Conservation (phyloP, 2,113 vertebrate genomes). For the Pachycephala philippinensis region DNA sequence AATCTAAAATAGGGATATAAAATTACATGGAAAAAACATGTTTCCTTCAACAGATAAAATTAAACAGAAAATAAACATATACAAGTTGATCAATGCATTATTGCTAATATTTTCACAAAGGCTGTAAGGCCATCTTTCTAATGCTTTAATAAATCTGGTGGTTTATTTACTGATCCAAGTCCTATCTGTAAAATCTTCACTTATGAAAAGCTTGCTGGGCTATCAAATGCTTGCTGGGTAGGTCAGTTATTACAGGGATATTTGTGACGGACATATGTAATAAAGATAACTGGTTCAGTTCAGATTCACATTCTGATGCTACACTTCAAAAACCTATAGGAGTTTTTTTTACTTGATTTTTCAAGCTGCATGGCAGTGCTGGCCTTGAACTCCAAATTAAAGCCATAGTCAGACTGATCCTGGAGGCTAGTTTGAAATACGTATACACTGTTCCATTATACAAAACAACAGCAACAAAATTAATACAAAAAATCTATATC, state of each 20-base stretch:
- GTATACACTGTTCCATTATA: background rate
- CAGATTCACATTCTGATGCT: background rate
- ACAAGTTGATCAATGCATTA: background rate
- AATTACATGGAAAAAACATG: background rate
- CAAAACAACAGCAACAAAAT: background rate
- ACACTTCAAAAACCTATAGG: background rate
- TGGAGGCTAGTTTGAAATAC: background rate
- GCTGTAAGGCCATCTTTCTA: background rate
- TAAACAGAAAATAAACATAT: slow-evolving; percentile 35
- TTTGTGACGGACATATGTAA: slow-evolving; percentile 17
- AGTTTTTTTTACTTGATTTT: background rate
- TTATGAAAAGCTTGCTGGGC: background rate
- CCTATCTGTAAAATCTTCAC: slow-evolving; percentile 44
- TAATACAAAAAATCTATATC: background rate
- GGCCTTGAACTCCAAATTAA: background rate
- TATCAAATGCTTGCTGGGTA: slow-evolving; percentile 15
- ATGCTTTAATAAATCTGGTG: slow-evolving; percentile 38
- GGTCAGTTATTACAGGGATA: background rate
- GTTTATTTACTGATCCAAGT: slow-evolving; percentile 44
- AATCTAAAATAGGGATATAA: background rate
- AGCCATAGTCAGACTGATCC: background rate
- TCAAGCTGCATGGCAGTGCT: background rate
- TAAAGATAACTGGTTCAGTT: slow-evolving; percentile 22
- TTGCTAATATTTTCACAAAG: slow-evolving; percentile 26
- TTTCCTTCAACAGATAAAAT: slow-evolving; percentile 16